phyloP scores from a whole-genome alignment of 2,888 invertebrate species.

The Perizoma affinitatum region DNA sequence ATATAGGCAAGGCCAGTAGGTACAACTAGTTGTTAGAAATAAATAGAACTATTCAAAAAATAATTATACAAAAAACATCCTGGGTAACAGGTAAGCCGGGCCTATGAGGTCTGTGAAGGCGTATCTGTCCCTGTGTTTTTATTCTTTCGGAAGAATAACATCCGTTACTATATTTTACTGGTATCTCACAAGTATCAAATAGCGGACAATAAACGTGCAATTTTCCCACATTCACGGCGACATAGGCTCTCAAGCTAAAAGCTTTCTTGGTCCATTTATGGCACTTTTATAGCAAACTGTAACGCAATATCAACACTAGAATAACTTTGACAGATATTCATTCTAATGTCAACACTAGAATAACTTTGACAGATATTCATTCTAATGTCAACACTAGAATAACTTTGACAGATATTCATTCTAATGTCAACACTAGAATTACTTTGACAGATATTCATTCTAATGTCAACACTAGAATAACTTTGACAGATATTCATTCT shows the following conservation, averaged over 20 bases:
- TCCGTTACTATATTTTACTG: too few relatives aligned
- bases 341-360: neutral
- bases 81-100: too few relatives aligned
- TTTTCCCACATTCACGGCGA: conserved; percentile 1
- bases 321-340: neutral
- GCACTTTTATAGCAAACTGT: neutral
- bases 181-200: neutral
- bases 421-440: neutral
- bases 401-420: neutral
- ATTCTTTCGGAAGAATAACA: too few relatives aligned
- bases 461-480: neutral
- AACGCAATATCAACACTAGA: neutral
- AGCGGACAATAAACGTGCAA: neutral
- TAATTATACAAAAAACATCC: too few relatives aligned
- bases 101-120: too few relatives aligned
- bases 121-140: too few relatives aligned
- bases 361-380: neutral
- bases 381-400: neutral
- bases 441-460: neutral
- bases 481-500: neutral
- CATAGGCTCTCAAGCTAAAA: conserved; percentile 11
- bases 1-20: neutral
- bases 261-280: conserved; percentile 3
- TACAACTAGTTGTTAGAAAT: too few relatives aligned
- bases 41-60: too few relatives aligned